Evolutionary conservation across 2,888 invertebrate species (phyloP), one percentile per base, ranked within the genome.

Genomic region (Rhogogaster chlorosoma): DNA sequence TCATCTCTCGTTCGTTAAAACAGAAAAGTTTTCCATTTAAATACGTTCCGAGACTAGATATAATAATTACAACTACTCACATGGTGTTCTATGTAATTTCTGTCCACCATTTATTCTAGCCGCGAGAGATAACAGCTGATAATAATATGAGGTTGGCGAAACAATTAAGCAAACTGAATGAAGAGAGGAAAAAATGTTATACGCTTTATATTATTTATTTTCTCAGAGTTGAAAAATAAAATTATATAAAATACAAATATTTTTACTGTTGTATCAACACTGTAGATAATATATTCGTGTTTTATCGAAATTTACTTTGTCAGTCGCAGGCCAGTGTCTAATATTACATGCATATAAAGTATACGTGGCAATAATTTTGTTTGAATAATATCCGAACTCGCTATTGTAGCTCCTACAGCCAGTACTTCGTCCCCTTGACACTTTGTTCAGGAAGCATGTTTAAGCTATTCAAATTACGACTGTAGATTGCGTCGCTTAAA

Each of bases 121-220:
- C 71, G n/a, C 18, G 42, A 32, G 71, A 42, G 38, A 36, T 71
- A 71, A 73, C 36, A 73, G 42, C 71, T 73, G 71, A 73, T 73
- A 42, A 42, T 73, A 73, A n/a, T 12, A 42, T 36, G 53, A 26
- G 22, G 71, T 42, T n/a, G 18, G 10, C 42, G 42, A 9, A 26
- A 73, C n/a, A 42, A 36, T 73, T 22, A 42, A 38, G 26, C 36
- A 26, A 73, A 73, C 22, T 73, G 10, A 26, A 73, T 6, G 67
- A 32, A 32, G 32, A 32, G 4, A 15, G 32, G 15, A 32, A 10
- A 67, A 67, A 67, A 32, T 67, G 32, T 29, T 29, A 18, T 29
- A 67, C 15, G 15, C 18, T 32, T 15, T 29, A 67, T 32, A 32
- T 32, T 67, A 26, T 32, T 67, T 32, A 67, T 67, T 67, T 67